Evolutionary conservation across 2,888 invertebrate genomes (phyloP).

Genomic region (Euzophera pinguis): DNA sequence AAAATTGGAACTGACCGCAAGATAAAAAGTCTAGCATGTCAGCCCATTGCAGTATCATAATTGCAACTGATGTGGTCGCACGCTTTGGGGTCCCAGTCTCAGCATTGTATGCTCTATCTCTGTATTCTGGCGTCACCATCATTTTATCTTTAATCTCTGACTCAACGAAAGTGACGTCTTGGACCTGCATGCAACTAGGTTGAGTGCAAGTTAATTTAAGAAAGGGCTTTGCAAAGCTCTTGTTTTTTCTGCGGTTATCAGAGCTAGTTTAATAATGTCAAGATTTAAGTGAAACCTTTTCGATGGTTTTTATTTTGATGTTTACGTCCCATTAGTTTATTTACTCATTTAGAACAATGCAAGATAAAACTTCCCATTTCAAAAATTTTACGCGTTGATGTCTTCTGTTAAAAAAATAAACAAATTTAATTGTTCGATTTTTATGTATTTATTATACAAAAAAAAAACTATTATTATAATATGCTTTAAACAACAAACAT

Average conservation of each 20-base stretch:
- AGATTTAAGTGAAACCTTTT: no score
- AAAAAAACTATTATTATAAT: no score
- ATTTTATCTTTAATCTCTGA: slow-evolving; percentile 27
- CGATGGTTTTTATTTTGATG: no score
- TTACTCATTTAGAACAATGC: no score
- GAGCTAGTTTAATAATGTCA: no score
- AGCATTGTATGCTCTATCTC: slow-evolving; percentile 56
- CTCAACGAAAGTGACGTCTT: slow-evolving; percentile 38
- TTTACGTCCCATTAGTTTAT: no score
- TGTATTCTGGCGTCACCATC: slow-evolving; percentile 38
- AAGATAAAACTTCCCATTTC: background rate
- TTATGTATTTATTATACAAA: no score
- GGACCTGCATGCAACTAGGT: slow-evolving; percentile 33
- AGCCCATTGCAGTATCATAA: slow-evolving; percentile 72
- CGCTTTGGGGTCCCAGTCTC: slow-evolving; percentile 43
- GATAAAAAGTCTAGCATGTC: slow-evolving; percentile 72
- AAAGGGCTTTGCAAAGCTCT: slow-evolving; percentile 34
- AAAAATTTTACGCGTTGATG: background rate
- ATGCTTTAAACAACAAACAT: no score
- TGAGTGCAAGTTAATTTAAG: slow-evolving; percentile 51
- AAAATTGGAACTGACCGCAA: slow-evolving; percentile 63
- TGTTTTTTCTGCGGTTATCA: background rate
- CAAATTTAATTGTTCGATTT: no score
- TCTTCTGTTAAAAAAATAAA: background rate
- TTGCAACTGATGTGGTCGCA: slow-evolving; percentile 64